Base-by-base conservation (phyloP, 2,797 vertebrate species). In the Danio tinwini region DNA sequence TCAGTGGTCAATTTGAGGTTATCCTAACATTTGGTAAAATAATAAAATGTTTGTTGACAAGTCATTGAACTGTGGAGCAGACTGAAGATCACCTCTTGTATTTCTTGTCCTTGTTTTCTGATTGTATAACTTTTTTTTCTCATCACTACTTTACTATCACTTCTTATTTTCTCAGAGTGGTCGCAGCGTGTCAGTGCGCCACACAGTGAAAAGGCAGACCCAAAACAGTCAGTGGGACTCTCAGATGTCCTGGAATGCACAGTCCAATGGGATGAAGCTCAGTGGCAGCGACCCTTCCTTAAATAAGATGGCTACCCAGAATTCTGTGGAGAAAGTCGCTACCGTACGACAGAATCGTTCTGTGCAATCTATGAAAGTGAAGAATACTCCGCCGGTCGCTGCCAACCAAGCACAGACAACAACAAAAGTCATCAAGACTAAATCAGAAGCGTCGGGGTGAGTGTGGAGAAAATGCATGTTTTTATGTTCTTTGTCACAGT, bases 211-310 rank as follows among this genome's bases (percentile, higher is more conserved):
- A 72, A 42, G 17, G 7, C 67, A 39, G 49, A 53, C 13, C 4
- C 53, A 67, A 81, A 40, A n/a, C 13, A 69, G 75, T 37, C 49
- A 10, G 42, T 87, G 82, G 87, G 91, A 92, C 0, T 80, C 86
- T 7, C 82, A 85, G 6, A 42, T 53, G 1, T 75, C 2, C 74
- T 83, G 64, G 85, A 17, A 72, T 7, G 64, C 76, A 7, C 4
- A 16, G 53, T 49, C 16, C 63, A 88, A 81, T 11, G 88, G 81
- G 42, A 21, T 93, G 56, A 90, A 88, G 83, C 4, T 78, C 68
- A 90, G 88, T 78, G 76, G 49, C 55, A 93, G 91, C 59, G 92
- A 92, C 80, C 87, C 91, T 2, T 5, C 68, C 11, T 75, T 93
- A 87, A 53, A 49, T 68, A 13, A 10, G 0, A 17, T 4, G 8